phyloP scores from a whole-genome alignment of 2,113 vertebrate genomes.

The Colius striatus region DNA sequence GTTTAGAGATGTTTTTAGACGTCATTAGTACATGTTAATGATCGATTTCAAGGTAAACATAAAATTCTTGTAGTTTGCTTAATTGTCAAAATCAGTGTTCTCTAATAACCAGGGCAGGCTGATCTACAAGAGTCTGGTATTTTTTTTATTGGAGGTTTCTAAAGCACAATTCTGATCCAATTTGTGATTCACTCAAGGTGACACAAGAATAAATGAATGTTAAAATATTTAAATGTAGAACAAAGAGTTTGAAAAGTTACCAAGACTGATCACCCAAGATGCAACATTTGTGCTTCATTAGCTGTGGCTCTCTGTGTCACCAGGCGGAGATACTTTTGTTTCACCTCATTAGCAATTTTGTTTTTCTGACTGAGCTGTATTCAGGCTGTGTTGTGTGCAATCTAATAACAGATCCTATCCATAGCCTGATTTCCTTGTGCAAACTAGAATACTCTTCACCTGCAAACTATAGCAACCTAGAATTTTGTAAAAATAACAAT shows the following conservation, averaged over 20 bases:
- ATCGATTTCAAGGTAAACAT: constrained; percentile 18
- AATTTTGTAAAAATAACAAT: not conserved
- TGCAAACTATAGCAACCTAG: not conserved
- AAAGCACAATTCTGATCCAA: not conserved
- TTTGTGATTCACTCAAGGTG: constrained; percentile 7
- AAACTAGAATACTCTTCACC: not conserved
- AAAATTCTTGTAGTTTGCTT: not conserved
- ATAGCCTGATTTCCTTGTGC: not conserved
- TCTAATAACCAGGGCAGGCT: not conserved
- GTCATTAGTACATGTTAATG: not conserved
- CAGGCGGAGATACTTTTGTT: not conserved
- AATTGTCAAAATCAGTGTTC: not conserved
- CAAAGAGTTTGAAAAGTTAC: constrained; percentile 19
- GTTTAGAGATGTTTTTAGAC: not conserved
- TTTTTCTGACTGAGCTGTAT: not conserved
- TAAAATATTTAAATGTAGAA: constrained; percentile 58
- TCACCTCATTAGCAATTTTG: not conserved
- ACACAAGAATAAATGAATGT: constrained; percentile 52
- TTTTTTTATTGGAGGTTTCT: not conserved
- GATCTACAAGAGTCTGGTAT: not conserved
- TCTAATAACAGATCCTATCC: not conserved
- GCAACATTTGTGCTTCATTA: not conserved
- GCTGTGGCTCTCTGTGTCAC: not conserved
- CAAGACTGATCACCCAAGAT: not conserved
- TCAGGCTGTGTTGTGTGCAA: not conserved